Percentiles rank a stretch among this genome's conserved stretches.
Evolutionary conservation across 1,140 invertebrate genomes (phyloP).

Genomic region (Procambarus clarkii): DNA sequence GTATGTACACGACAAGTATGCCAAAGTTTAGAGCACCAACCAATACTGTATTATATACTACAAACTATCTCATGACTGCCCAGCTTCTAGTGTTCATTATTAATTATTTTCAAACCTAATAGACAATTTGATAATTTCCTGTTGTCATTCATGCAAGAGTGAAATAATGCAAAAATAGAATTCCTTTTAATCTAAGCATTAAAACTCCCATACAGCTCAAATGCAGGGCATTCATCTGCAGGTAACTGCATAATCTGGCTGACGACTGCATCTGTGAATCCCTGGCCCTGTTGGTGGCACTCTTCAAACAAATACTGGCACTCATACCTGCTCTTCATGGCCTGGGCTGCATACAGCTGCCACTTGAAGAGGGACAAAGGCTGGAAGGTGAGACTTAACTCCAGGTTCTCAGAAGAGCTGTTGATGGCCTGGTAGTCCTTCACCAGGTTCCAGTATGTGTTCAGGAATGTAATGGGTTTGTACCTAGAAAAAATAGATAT

Average conservation of each 20-base stretch:
- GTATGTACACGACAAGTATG: no score
- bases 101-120: no score
- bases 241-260: neutral
- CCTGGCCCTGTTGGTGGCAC: conserved; percentile 20
- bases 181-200: conserved; percentile 71
- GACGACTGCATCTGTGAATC: neutral
- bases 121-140: no score
- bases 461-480: conserved; percentile 95
- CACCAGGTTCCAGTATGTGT: conserved; percentile 99
- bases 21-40: no score
- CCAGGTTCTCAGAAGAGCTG: conserved; percentile 80
- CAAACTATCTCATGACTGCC: no score
- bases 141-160: no score
- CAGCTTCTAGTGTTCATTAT: no score
- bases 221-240: conserved; percentile 82
- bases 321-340: conserved; percentile 83
- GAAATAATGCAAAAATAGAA: no score
- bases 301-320: conserved; percentile 11
- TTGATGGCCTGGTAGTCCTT: conserved; percentile 97
- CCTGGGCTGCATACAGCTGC: conserved; percentile 96
- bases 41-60: no score
- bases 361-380: conserved; percentile 97
- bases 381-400: conserved; percentile 88
- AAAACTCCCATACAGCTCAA: conserved; percentile 78
- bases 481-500: conserved; percentile 85